These are phyloP conservation scores for Diogma glabrata DNA, from an alignment of 2,888 invertebrate genomes.

Conservation along the genomic window DNA sequence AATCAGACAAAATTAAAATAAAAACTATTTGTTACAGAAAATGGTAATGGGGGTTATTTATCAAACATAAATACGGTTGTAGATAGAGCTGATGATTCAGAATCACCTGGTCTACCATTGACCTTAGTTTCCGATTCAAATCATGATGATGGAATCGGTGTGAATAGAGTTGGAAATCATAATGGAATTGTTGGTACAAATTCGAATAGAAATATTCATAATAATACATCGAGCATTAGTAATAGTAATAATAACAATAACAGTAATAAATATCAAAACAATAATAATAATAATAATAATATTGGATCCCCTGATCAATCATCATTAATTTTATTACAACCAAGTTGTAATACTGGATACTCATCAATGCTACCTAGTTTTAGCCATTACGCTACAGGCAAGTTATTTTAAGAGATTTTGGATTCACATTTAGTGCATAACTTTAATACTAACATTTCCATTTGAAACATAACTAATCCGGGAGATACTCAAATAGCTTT, in stretches of 20 bases:
- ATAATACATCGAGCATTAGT: slow-evolving; percentile 6
- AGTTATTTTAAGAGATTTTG: no score
- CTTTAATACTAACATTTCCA: no score
- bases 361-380: slow-evolving; percentile 57
- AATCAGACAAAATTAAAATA: no score
- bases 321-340: slow-evolving; percentile 44
- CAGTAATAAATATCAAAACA: slow-evolving; percentile 1
- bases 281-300: slow-evolving; percentile 7
- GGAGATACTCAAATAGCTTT: not conserved
- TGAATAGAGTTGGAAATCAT: not conserved
- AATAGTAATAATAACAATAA: slow-evolving; percentile 11
- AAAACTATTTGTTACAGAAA: slow-evolving; percentile 21
- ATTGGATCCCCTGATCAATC: slow-evolving; percentile 20
- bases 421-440: no score
- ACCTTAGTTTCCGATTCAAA: slow-evolving; percentile 18
- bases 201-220: slow-evolving; percentile 3
- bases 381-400: slow-evolving; percentile 56
- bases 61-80: slow-evolving; percentile 22
- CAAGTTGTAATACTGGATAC: slow-evolving; percentile 39
- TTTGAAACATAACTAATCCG: no score
- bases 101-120: slow-evolving; percentile 23
- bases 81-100: slow-evolving; percentile 20
- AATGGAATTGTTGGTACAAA: slow-evolving; percentile 6
- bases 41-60: slow-evolving; percentile 21
- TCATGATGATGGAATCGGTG: not conserved